Conservation (phyloP, 2,888 invertebrate genomes). For the Parthenolecanium corni region DNA sequence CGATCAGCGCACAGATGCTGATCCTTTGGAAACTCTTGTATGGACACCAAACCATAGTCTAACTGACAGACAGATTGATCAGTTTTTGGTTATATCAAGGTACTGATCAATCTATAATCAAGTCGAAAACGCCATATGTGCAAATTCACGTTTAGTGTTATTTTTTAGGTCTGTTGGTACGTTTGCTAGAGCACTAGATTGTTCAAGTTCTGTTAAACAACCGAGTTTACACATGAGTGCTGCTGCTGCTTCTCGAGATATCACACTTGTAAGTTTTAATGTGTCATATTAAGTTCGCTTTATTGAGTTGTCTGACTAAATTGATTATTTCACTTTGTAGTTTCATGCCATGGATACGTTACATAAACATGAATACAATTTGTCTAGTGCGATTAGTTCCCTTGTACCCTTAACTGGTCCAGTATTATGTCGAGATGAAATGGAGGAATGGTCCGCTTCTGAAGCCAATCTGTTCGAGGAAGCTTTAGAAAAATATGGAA, state of each 20-base stretch:
- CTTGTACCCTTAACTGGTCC: slow-evolving; percentile 92
- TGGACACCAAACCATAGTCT: slow-evolving; percentile 90
- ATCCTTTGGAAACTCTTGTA: slow-evolving; percentile 68
- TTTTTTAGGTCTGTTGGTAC: slow-evolving; percentile 49
- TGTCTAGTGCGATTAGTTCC: slow-evolving; percentile 80
- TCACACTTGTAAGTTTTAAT: slow-evolving; percentile 62
- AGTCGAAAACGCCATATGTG: background rate
- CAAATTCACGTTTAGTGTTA: background rate
- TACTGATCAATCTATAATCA: slow-evolving; percentile 18
- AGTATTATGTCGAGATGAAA: slow-evolving; percentile 93
- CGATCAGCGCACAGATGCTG: slow-evolving; percentile 50
- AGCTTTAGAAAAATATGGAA: slow-evolving; percentile 94
- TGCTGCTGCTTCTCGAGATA: slow-evolving; percentile 95
- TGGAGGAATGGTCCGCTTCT: slow-evolving; percentile 99
- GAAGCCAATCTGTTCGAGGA: slow-evolving; percentile 99
- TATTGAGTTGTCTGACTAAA: background rate
- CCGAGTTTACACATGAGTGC: slow-evolving; percentile 99
- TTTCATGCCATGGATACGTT: slow-evolving; percentile 98
- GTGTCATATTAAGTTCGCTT: slow-evolving; percentile 1
- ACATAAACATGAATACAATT: slow-evolving; percentile 83
- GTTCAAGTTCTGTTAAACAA: slow-evolving; percentile 95
- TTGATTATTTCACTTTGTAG: slow-evolving; percentile 40
- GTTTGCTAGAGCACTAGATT: slow-evolving; percentile 95
- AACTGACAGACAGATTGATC: slow-evolving; percentile 93
- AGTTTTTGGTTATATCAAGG: slow-evolving; percentile 76